Evolutionary conservation across 2,113 vertebrate genomes (phyloP), one percentile per base, ranked within the genome.

Genomic region (Gasterosteus nipponicus): DNA sequence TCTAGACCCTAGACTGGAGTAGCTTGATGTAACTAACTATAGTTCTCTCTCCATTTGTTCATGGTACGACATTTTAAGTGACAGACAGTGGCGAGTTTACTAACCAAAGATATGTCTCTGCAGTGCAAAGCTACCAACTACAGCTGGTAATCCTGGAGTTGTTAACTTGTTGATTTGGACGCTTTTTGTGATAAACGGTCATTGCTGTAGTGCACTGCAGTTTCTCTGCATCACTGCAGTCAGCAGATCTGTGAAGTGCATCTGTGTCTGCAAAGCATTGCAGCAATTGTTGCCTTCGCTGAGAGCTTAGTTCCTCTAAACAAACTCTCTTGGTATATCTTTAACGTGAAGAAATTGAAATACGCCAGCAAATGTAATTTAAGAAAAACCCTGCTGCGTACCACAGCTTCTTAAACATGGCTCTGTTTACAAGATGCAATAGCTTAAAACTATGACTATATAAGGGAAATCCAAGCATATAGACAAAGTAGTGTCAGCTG

Each of bases 161-260:
- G 38, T 76, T 77, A 46, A 59, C n/a, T 80, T 74, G 22, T 26
- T 67, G 46, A 81, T 77, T 87, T 75, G 44, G 63, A 74, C 75
- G 57, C 31, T 39, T 82, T 77, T 49, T 10, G 70, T 69, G 75
- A 78, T 78, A n/a, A 84, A 82, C 78, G 54, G 38, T 73, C 51
- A 47, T 80, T 82, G 47, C 64, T 73, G 67, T 66, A 64, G 68
- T 82, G 63, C 74, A 65, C 66, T 86, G 84, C 82, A 72, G 77
- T 22, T 77, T 83, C 70, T 71, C 39, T 75, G 73, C 67, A 75
- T 60, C 44, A 59, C 69, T 66, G 69, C 58, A 80, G 81, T 88
- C 82, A 87, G 79, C 82, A 83, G 38, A 82, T 75, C 59, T 75
- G 60, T 65, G 67, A 80, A 71, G 63, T 78, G 69, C 47, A 54